A percentile compares a stretch with the other conserved stretches of the same genome.
These are phyloP conservation scores for Echinarachnius parma DNA, from an alignment of 53 echinoderm and acorn worm genomes.

Conservation along the genomic window DNA sequence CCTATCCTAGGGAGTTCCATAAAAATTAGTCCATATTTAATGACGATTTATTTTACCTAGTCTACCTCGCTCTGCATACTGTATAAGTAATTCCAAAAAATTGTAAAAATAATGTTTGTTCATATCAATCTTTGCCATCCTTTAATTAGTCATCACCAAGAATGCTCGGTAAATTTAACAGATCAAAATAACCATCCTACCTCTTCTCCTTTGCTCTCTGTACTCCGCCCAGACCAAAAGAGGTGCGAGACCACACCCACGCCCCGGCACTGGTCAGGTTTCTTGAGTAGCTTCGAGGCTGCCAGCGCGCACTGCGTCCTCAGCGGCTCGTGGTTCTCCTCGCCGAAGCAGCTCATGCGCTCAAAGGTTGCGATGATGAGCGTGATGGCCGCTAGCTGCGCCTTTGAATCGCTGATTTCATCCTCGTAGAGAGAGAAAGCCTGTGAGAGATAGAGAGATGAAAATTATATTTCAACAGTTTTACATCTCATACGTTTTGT, in stretches of 20 bases:
- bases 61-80: no score
- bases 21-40: no score
- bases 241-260: constrained; percentile 93
- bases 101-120: no score
- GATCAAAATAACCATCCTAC: no score
- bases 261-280: constrained; percentile 96
- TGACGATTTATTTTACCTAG: no score
- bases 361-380: constrained; percentile 97
- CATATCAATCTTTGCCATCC: no score
- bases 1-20: no score
- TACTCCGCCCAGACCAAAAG: constrained; percentile 96
- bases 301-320: constrained; percentile 93
- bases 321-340: constrained; percentile 96
- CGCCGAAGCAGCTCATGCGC: constrained; percentile 90
- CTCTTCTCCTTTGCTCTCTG: constrained; percentile 89
- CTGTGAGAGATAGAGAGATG: constrained; percentile 30
- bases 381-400: constrained; percentile 93
- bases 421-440: constrained; percentile 92
- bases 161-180: no score
- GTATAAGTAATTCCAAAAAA: no score
- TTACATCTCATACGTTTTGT: no score
- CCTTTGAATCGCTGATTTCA: constrained; percentile 98
- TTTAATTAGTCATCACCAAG: no score
- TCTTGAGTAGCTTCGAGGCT: constrained; percentile 88
- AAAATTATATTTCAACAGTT: no score